Conservation (phyloP, 2,113 vertebrate genomes). For the Cyrtonyx montezumae region DNA sequence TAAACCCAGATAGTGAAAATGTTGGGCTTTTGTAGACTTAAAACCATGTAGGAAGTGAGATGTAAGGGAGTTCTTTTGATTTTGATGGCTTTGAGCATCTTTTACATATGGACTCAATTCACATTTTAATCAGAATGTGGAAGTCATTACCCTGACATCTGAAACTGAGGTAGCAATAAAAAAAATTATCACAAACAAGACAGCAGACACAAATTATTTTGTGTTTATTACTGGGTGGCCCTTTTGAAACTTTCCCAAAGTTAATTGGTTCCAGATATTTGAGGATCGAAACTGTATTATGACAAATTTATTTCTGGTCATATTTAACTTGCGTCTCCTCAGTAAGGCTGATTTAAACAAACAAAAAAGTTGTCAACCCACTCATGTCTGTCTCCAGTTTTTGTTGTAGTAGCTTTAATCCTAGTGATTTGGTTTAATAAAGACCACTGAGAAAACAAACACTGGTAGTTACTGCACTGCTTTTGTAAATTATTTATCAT, state of each 20-base stretch:
- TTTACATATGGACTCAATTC: constrained; percentile 92
- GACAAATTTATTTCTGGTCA: constrained; percentile 72
- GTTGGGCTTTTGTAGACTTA: constrained; percentile 2
- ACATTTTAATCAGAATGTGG: constrained; percentile 88
- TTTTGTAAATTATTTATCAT: constrained; percentile 60
- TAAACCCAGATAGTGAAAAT: not conserved
- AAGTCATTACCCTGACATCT: constrained; percentile 90
- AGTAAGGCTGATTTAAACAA: constrained; percentile 59
- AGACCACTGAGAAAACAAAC: constrained; percentile 68
- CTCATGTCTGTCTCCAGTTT: constrained; percentile 61
- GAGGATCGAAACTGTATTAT: constrained; percentile 70
- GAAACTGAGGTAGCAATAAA: constrained; percentile 90
- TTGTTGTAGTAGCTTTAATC: constrained; percentile 66
- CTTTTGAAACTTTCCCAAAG: constrained; percentile 75
- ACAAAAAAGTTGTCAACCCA: constrained; percentile 64
- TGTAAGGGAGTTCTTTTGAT: constrained; percentile 48
- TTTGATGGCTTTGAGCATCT: constrained; percentile 55
- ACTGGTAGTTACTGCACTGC: not conserved
- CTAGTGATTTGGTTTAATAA: constrained; percentile 54
- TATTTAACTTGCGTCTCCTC: constrained; percentile 55
- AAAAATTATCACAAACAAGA: constrained; percentile 91
- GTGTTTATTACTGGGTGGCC: constrained; percentile 88
- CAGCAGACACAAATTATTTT: constrained; percentile 93
- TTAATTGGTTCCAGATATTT: constrained; percentile 80
- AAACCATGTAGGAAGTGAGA: constrained; percentile 26